Percentiles rank a stretch among this genome's conserved stretches.
Evolutionary conservation across 2,888 invertebrate species (phyloP).

Genomic region (Platycnemis pennipes): DNA sequence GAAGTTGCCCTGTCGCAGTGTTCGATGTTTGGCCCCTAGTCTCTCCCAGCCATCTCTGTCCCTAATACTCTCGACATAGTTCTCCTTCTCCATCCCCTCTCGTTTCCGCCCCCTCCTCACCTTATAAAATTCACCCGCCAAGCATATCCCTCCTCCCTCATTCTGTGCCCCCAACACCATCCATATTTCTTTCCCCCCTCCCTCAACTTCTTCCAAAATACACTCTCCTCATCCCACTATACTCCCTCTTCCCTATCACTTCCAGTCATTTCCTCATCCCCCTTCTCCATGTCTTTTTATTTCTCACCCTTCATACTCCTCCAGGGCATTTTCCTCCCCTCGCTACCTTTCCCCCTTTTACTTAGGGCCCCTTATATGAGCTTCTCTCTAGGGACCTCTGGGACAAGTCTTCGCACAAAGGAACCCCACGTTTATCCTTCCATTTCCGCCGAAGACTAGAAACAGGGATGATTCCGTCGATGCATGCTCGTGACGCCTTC

Average conservation of each 20-base stretch:
- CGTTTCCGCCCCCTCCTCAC: conserved; percentile 6
- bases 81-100: neutral
- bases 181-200: neutral
- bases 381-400: neutral
- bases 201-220: neutral
- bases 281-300: neutral
- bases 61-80: neutral
- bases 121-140: neutral
- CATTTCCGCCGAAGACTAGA: neutral
- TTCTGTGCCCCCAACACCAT: neutral
- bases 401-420: neutral
- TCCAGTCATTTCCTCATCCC: neutral
- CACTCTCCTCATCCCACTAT: neutral
- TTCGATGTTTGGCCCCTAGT: neutral
- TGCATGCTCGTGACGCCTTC: neutral
- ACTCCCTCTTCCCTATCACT: neutral
- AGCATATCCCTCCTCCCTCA: neutral
- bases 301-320: neutral
- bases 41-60: neutral
- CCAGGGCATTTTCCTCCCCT: neutral
- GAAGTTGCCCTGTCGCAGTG: no score
- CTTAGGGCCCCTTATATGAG: neutral
- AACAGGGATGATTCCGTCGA: neutral
- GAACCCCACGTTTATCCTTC: neutral
- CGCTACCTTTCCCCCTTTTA: neutral